Base-by-base conservation (phyloP, 2,888 invertebrate genomes). In the Stenurella melanura region DNA sequence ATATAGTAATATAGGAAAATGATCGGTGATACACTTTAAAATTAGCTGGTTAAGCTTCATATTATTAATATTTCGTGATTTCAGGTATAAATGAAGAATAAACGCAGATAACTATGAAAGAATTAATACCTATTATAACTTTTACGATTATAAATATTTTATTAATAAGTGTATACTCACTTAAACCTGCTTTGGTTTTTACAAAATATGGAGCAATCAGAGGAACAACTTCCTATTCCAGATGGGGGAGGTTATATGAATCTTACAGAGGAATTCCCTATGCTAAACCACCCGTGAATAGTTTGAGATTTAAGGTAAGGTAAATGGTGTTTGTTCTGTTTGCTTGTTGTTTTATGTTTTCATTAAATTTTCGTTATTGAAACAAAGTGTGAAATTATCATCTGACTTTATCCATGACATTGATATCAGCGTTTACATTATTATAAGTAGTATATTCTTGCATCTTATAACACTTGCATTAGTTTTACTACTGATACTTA, bases 261-360 rank as follows among this genome's bases (percentile, higher is more conserved):
- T 77, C 84, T 9, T 86, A 83, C 73, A 81, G 81, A 30, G 83
- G 85, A 64, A 84, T 86, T 63, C 86, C 86, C 5, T 86, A 82
- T 75, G 86, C 86, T 2, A 80, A 84, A 78, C 84, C 86, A 9
- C 86, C 86, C 4, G 21, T 86, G 9, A 83, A 82, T 17, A 74
- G 80, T 42, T 78, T 86, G 15, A 71, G 86, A 78, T 86, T 86
- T 78, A 81, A 80, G 80, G 85, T 86, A 79, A 74, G 72, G 30
- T 0, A 34, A 26, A 26, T 26, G 4, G 1, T 26, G 3, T 34
- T 34, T 34, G 30, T 34, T 7, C 9, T 34, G 63, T 67, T n/a
- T n/a, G 0, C 5, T 17, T 19, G 30, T 54, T 10, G 0, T 61
- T 19, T 2, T 9, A 9, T 34, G 6, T 63, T 30, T 26, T 64